These are phyloP conservation scores for Chaenogobius annularis DNA, from an alignment of 2,113 vertebrate genomes.

Conservation along the genomic window DNA sequence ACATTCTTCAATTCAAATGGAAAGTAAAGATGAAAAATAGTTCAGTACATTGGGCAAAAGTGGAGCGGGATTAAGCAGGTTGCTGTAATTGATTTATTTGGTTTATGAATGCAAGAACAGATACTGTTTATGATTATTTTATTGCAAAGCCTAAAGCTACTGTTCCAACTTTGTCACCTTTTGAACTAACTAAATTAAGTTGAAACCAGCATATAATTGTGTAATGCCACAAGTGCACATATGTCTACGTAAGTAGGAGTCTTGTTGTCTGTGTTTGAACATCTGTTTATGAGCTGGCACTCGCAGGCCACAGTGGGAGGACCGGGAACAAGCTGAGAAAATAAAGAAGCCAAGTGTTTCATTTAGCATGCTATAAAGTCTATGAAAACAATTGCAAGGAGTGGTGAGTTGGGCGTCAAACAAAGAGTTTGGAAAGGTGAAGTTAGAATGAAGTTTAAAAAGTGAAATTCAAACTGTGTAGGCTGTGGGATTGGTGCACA, in stretches of 20 bases:
- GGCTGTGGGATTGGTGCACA: too few relatives aligned
- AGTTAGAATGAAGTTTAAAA: constrained; percentile 23
- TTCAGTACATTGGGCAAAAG: too few relatives aligned
- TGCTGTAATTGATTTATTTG: too few relatives aligned
- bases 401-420: neutral
- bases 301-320: constrained; percentile 22
- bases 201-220: constrained; percentile 2
- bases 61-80: too few relatives aligned
- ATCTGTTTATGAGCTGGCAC: constrained; percentile 22
- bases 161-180: neutral
- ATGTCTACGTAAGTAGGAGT: constrained; percentile 24
- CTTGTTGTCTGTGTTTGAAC: constrained; percentile 19
- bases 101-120: too few relatives aligned
- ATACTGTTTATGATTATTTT: too few relatives aligned
- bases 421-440: constrained; percentile 2
- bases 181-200: neutral
- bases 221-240: constrained; percentile 14
- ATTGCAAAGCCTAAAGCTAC: too few relatives aligned
- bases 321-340: constrained; percentile 19
- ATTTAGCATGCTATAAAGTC: constrained; percentile 42
- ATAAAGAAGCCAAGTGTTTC: constrained; percentile 19
- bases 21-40: too few relatives aligned
- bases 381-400: constrained; percentile 33
- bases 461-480: neutral
- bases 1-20: too few relatives aligned